Evolutionary conservation across 2,113 vertebrate genomes (phyloP).

Genomic region (Perca schrenkii): DNA sequence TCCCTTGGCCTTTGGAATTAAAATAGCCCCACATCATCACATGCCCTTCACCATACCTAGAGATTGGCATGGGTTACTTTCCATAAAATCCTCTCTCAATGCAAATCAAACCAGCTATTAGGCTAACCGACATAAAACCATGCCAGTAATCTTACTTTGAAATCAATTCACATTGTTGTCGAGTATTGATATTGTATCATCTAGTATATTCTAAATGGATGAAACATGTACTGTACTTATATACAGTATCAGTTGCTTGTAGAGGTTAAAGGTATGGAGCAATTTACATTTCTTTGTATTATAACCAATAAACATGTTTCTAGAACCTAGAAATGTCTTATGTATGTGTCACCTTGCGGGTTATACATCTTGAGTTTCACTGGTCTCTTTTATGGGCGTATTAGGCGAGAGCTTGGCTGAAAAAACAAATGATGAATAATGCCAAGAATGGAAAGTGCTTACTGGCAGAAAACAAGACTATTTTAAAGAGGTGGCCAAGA

Average conservation of each 20-base stretch:
- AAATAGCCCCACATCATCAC: too few relatives aligned
- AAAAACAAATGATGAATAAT: slow-evolving; percentile 39
- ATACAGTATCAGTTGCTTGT: background rate
- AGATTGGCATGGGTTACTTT: too few relatives aligned
- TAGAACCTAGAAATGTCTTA: slow-evolving; percentile 13
- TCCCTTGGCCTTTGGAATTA: too few relatives aligned
- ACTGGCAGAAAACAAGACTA: slow-evolving; percentile 19
- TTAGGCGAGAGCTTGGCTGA: background rate
- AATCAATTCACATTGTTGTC: background rate
- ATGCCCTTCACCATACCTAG: too few relatives aligned
- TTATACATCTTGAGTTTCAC: background rate
- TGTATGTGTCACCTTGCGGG: background rate
- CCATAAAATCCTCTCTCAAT: too few relatives aligned
- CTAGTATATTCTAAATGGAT: background rate
- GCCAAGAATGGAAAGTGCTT: slow-evolving; percentile 47
- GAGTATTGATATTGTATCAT: background rate
- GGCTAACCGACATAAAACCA: too few relatives aligned
- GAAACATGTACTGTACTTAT: slow-evolving; percentile 19
- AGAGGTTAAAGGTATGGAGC: background rate
- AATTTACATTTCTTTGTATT: slow-evolving; percentile 19
- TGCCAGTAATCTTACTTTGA: background rate
- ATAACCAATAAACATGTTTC: slow-evolving; percentile 47
- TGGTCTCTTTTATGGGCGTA: background rate
- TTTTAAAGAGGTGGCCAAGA: slow-evolving; percentile 15
- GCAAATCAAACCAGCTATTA: too few relatives aligned